Percentiles rank a stretch among this genome's conserved stretches.
Evolutionary conservation across 2,888 invertebrate genomes (phyloP).

Genomic region (Acanthosepion esculentum): DNA sequence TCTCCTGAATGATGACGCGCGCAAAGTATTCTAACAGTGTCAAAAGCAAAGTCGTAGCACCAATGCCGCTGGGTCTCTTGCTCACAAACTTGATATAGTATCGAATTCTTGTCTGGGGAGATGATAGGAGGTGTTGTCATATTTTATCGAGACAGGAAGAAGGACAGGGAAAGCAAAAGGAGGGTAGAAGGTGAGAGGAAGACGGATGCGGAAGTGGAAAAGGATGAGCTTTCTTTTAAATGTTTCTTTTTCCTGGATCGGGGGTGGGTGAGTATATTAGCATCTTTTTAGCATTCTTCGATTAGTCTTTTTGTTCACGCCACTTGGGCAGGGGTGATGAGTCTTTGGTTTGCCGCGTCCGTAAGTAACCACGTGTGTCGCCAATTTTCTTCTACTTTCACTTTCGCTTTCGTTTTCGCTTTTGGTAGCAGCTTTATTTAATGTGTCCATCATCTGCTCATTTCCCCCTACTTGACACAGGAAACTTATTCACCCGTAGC

Average conservation of each 20-base stretch:
- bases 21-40: not conserved
- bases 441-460: constrained; percentile 22
- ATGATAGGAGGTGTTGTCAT: not conserved
- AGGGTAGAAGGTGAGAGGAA: not conserved
- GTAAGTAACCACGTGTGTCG: constrained; percentile 9
- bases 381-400: not conserved
- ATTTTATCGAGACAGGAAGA: not conserved
- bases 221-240: too few relatives aligned
- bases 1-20: not conserved
- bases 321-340: not conserved
- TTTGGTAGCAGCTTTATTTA: not conserved
- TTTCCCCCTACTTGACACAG: not conserved
- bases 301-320: not conserved
- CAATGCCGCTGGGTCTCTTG: not conserved
- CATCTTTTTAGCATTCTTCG: not conserved
- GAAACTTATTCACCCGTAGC: not conserved
- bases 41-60: not conserved
- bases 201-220: not conserved
- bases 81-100: not conserved
- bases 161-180: not conserved
- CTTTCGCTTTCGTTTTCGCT: not conserved
- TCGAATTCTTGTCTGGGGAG: not conserved
- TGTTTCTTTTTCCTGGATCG: not conserved
- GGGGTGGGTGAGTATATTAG: not conserved
- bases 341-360: not conserved